Conservation (phyloP, 1,140 invertebrate species). For the Pseudomyrmex sp. region DNA sequence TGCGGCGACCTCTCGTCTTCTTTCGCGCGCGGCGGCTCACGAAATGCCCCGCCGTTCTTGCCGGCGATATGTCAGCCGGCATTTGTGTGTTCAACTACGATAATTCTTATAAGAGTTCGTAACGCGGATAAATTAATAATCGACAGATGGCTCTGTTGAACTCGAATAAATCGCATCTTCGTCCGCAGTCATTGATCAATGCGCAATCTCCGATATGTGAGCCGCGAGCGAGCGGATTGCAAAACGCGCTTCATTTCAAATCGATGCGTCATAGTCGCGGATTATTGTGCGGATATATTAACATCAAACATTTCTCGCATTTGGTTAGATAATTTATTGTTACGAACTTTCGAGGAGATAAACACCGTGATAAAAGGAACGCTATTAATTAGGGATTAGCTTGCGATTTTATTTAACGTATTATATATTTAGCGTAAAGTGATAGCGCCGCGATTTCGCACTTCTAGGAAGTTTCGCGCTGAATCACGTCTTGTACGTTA, state of each 20-base stretch:
- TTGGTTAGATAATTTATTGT: slow-evolving; percentile 13
- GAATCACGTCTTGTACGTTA: slow-evolving; percentile 4
- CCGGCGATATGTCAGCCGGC: slow-evolving; percentile 28
- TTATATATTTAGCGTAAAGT: neutral
- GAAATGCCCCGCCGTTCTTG: slow-evolving; percentile 21
- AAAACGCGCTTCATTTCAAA: slow-evolving; percentile 47
- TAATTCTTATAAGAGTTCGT: slow-evolving; percentile 12
- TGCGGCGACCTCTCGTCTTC: slow-evolving; percentile 35
- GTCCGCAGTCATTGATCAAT: slow-evolving; percentile 44
- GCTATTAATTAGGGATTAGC: neutral
- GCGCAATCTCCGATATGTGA: slow-evolving; percentile 18
- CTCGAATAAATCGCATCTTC: slow-evolving; percentile 46
- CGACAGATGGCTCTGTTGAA: slow-evolving; percentile 39
- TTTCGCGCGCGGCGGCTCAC: slow-evolving; percentile 17
- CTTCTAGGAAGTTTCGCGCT: neutral
- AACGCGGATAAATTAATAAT: slow-evolving; percentile 53
- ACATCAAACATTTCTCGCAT: neutral
- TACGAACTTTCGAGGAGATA: neutral
- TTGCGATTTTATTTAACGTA: neutral
- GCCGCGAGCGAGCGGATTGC: slow-evolving; percentile 8
- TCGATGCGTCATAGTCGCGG: slow-evolving; percentile 50
- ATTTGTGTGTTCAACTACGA: slow-evolving; percentile 8
- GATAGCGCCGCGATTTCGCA: neutral
- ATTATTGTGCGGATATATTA: slow-evolving; percentile 43
- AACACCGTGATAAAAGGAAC: neutral